Base-by-base conservation (phyloP, 2,797 vertebrate species). In the Nasua narica region DNA sequence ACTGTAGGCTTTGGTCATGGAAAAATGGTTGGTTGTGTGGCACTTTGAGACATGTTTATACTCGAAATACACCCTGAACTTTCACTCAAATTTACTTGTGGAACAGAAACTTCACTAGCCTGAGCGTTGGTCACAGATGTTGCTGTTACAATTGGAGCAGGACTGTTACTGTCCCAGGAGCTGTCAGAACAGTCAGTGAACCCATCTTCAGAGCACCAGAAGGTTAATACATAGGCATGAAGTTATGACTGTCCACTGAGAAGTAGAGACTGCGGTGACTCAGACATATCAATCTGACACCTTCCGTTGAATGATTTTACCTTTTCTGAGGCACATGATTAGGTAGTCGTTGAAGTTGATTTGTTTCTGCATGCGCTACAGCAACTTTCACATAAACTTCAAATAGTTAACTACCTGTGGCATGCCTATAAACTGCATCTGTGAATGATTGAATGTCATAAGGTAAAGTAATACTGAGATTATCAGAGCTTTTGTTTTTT, bases 321-420 rank as follows among this genome's bases (percentile, higher is more conserved):
- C 97, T 98, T 97, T 99, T 98, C 69, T 98, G 98, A 97, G 99
- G 98, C 90, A 99, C 98, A 0, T 98, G 98, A 86, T 93, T 81
- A 79, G 25, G n/a, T 89, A 56, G 50, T 78, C 77, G 19, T 56
- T 96, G 65, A 89, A 99, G 98, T 86, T 99, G 98, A 95, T 98
- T 99, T 97, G 98, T 98, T 96, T 98, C 99, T 96, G 99, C 98
- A 85, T 99, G 99, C 97, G 98, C 98, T 97, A 98, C 98, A 94
- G 98, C 98, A 97, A 99, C 99, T 98, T 98, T 99, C 99, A 99
- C 99, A 97, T 99, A 99, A 77, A 98, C 92, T 97, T 99, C 98
- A 98, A 99, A 99, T 97, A 99, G 98, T 96, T 99, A 99, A 97
- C 98, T 99, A 96, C 98, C 99, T 97, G 99, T 98, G 97, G 98